phyloP scores from a whole-genome alignment of 2,888 invertebrate species.

The Timema podura region DNA sequence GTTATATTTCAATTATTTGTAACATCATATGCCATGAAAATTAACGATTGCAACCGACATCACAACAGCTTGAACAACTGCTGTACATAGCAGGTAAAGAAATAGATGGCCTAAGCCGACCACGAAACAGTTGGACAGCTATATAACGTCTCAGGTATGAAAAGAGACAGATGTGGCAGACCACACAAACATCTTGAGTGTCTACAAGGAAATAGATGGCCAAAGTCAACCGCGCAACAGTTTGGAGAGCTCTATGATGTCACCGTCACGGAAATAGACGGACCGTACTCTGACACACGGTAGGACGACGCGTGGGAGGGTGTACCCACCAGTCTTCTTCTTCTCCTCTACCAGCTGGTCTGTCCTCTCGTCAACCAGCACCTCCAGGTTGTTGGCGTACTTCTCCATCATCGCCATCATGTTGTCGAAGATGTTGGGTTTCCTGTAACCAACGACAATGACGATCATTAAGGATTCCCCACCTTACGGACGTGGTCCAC shows the following conservation, averaged over 20 bases:
- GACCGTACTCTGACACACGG: no score
- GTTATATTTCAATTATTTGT: no score
- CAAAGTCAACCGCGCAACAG: not conserved
- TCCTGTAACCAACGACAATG: conserved; percentile 52
- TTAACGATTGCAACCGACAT: no score
- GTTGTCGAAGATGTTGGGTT: conserved; percentile 94
- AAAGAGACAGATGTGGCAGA: no score
- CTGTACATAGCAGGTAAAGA: no score
- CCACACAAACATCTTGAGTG: not conserved
- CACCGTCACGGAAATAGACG: conserved; percentile 32
- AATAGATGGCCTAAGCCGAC: no score
- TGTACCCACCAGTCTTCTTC: conserved; percentile 76
- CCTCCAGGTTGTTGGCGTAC: conserved; percentile 92
- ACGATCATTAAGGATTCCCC: no score
- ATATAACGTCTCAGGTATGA: no score
- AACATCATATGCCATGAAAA: no score
- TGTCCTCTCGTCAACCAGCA: conserved; percentile 87
- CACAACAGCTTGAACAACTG: no score
- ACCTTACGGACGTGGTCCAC: no score
- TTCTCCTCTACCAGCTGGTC: conserved; percentile 93
- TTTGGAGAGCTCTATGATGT: conserved; percentile 2
- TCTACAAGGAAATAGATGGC: conserved; percentile 5
- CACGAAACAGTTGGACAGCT: no score
- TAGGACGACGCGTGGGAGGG: conserved; percentile 23
- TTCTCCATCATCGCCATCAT: conserved; percentile 99